Conservation (phyloP, 1,140 invertebrate species). For the Nasonia giraulti region DNA sequence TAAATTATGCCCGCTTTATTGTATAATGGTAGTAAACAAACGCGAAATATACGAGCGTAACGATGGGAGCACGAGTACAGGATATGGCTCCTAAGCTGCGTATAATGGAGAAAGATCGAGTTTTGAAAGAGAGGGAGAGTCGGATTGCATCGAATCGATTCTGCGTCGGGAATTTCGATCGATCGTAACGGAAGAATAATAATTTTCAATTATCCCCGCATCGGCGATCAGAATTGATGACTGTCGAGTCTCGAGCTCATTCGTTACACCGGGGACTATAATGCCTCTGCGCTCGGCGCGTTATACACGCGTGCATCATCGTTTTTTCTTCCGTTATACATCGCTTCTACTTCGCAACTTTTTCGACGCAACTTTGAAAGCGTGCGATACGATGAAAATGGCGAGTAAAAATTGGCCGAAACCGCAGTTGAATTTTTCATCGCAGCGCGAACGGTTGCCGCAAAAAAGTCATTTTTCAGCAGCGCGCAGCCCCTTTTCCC, state of each 20-base stretch:
- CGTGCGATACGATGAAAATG: too few species aligned
- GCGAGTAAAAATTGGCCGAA: too few species aligned
- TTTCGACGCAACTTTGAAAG: too few species aligned
- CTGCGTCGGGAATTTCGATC: constrained; percentile 47
- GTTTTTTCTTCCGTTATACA: neutral
- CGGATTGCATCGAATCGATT: constrained; percentile 55
- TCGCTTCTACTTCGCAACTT: too few species aligned
- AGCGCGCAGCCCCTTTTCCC: neutral
- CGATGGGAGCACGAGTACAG: neutral
- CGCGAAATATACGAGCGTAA: neutral
- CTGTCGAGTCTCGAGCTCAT: constrained; percentile 53
- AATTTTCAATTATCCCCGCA: constrained; percentile 64
- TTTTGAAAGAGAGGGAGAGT: constrained; percentile 9
- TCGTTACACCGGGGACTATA: constrained; percentile 43
- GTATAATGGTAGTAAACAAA: neutral
- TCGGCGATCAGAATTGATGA: constrained; percentile 62
- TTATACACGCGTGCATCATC: constrained; percentile 14
- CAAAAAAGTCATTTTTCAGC: neutral
- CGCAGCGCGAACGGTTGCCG: neutral
- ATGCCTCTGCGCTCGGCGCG: too few species aligned
- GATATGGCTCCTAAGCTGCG: neutral
- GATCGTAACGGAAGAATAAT: constrained; percentile 58
- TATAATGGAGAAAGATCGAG: constrained; percentile 38
- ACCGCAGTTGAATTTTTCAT: neutral
- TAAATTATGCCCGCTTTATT: too few species aligned